Percentiles rank a stretch among this genome's conserved stretches.
Evolutionary conservation across 1,140 invertebrate species (phyloP).

Genomic region (Drosophila tani): DNA sequence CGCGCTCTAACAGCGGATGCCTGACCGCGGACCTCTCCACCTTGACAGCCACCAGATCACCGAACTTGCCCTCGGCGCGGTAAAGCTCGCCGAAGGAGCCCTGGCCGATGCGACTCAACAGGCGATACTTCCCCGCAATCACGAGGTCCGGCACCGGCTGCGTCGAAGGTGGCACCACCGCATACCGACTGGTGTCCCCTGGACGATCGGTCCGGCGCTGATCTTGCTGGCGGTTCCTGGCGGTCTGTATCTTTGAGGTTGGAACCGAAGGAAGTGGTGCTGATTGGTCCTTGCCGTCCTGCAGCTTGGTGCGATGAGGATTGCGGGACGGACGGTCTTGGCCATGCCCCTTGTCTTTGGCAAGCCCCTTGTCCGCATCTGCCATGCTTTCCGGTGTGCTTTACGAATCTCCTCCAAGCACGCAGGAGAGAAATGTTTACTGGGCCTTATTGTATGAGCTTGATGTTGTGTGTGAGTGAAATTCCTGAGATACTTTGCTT

Average conservation of each 20-base stretch:
- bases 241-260: not conserved
- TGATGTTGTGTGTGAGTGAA: constrained; percentile 18
- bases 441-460: not conserved
- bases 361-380: constrained; percentile 9
- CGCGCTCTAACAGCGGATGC: constrained; percentile 96
- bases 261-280: not conserved
- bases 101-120: constrained; percentile 95
- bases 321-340: not conserved
- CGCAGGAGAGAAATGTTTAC: constrained; percentile 9
- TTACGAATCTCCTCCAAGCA: constrained; percentile 3
- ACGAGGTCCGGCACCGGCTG: constrained; percentile 76
- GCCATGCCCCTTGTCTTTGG: not conserved
- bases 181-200: not conserved
- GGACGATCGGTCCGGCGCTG: not conserved
- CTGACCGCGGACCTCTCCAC: constrained; percentile 93
- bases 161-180: no score
- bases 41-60: constrained; percentile 97
- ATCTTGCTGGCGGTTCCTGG: not conserved
- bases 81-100: constrained; percentile 98
- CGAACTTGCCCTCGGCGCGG: constrained; percentile 94
- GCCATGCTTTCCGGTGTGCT: constrained; percentile 11
- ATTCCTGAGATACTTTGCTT: not conserved
- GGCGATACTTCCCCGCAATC: constrained; percentile 94
- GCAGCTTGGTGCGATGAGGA: not conserved
- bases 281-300: not conserved